Evolutionary conservation across 1,140 invertebrate species (phyloP), one percentile per base, ranked within the genome.

Genomic region (Drosophila bifasciata): DNA sequence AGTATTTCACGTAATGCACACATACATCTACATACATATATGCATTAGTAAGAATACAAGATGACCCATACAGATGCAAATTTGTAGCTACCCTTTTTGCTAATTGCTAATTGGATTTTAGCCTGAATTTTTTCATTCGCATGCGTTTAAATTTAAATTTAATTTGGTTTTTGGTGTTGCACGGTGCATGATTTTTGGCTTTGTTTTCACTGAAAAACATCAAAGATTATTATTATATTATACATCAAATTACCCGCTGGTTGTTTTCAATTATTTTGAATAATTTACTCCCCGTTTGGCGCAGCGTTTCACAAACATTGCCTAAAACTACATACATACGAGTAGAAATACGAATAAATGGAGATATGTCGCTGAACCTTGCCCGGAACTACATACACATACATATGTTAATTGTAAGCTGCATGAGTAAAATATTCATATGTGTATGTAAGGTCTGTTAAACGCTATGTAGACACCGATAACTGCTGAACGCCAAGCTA

Each of bases 291-390:
- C 36, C 52, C n/a, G 44, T 36, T 39, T 48, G 63, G 52, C 69
- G 60, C 71, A 64, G 63, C 78, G 81, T 86, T 86, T 86, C 81
- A 75, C 59, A 86, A 86, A 86, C 81, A 60, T 55, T 79, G 58
- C 69, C 48, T 77, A 61, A 19, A 63, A 46, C 76, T 76, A 58
- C n/a, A n/a, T n/a, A n/a, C n/a, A n/a, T n/a, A n/a, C 52, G 45
- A 55, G 59, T 80, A 74, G 40, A 66, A 59, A 86, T 86, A 86
- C 59, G 60, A 77, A 45, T 62, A 57, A 50, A 11, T 46, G 46
- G 51, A 86, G 81, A 86, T 86, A 86, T 86, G 83, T 86, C 58
- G 74, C 81, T 86, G 79, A 88, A 86, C 61, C 66, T 59, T 71
- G 74, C 78, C 74, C 83, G 50, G 64, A 70, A 81, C 77, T 85